Percentiles rank a stretch among this genome's conserved stretches.
Conservation (phyloP, 2,113 vertebrate genomes). For the Daubentonia madagascariensis region DNA sequence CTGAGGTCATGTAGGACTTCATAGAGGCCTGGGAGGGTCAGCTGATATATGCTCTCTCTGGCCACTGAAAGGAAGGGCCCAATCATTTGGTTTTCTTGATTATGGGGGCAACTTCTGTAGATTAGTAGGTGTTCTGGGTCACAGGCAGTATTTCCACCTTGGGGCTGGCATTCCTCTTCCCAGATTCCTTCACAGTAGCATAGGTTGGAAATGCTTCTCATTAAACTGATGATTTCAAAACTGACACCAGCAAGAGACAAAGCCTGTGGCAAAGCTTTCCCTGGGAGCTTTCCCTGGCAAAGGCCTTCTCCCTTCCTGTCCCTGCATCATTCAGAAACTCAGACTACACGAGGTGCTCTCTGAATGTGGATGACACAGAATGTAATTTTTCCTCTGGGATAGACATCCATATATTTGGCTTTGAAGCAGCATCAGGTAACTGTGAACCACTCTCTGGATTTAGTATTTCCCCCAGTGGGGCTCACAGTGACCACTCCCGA, state of each 20-base stretch:
- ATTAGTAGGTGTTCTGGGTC: not conserved
- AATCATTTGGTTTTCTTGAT: not conserved
- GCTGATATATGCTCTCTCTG: not conserved
- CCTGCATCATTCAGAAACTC: accelerated
- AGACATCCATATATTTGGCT: not conserved
- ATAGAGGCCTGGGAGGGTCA: not conserved
- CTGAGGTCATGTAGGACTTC: accelerated
- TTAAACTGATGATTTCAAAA: not conserved
- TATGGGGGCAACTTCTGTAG: not conserved
- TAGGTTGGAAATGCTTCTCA: not conserved
- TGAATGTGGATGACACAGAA: not conserved
- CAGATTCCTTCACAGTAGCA: too few species aligned
- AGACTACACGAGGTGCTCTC: accelerated
- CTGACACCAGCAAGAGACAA: not conserved
- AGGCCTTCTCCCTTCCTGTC: accelerated
- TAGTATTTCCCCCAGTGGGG: not conserved
- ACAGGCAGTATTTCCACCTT: not conserved
- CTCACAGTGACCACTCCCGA: not conserved
- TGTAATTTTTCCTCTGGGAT: not conserved
- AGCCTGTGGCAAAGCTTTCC: not conserved
- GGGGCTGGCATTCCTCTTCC: not conserved
- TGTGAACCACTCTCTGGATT: not conserved
- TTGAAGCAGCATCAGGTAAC: not conserved
- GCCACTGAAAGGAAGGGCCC: not conserved
- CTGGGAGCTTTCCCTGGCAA: too few species aligned